Base-by-base conservation (phyloP, 1,140 invertebrate species). In the Eupeodes corollae region DNA sequence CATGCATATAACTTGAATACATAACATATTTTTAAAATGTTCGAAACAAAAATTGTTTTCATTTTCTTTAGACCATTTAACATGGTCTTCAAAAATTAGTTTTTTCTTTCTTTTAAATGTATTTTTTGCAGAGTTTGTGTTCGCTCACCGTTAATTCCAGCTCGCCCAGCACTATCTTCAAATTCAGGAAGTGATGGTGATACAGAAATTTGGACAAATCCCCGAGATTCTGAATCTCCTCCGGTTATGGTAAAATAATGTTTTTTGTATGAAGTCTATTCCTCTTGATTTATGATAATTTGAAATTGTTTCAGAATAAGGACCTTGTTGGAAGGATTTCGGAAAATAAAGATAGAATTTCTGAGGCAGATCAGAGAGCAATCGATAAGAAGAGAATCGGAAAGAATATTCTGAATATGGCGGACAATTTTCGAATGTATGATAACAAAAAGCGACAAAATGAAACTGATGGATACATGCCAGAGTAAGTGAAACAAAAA, bases 71-170 rank as follows among this genome's bases (percentile, higher is more conserved):
- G 21, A 26, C 21, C 21, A 26, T 26, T 10, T 34, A 34, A 37
- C 3, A 16, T 10, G 15, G 15, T 10, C 13, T 37, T 37, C 11
- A 37, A 37, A 37, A 37, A 37, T 16, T 37, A 5, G 15, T 6
- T 37, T 37, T n/a, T 14, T 14, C 31, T 44, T 44, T 44, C n/a
- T 15, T 31, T 44, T 10, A 30, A 44, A 30, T 30, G 14, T 13
- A 32, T 13, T 21, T 46, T 19, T 44, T 35, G 3, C 43, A 86
- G 82, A 50, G 84, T 84, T 18, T 87, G 83, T 66, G 79, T 82
- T 49, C 76, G 84, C 50, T 87, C 84, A 2, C 84, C 84, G 5
- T 77, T 87, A 53, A 84, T 86, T 56, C 82, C 83, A 10, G 80
- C 83, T 8, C 69, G 82, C 19, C 79, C 83, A 8, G 76, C 82